A percentile compares a stretch with the other conserved stretches of the same genome.
Conservation (phyloP, 2,113 vertebrate species). For the Asarcornis scutulata region DNA sequence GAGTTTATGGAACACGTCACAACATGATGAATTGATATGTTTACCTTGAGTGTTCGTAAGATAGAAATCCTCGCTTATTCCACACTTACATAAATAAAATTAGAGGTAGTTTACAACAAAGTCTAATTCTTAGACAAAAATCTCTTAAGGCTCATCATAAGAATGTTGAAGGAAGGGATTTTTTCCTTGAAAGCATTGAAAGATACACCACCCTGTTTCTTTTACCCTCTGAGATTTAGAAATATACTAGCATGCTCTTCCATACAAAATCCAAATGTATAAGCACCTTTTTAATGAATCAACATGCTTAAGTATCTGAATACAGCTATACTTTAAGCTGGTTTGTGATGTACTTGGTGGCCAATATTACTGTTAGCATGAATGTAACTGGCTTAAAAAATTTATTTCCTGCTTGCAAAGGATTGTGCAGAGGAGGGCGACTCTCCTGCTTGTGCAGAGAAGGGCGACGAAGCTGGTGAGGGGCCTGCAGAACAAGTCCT, state of each 20-base stretch:
- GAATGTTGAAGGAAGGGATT: neutral
- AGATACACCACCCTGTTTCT: fast-evolving
- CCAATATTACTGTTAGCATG: neutral
- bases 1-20: neutral
- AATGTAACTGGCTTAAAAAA: neutral
- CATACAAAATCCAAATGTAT: neutral
- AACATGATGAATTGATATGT: neutral
- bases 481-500: too few species aligned
- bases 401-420: neutral
- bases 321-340: neutral
- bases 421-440: too few species aligned
- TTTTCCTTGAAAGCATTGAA: neutral
- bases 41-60: neutral
- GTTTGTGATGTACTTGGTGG: neutral
- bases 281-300: neutral
- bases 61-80: neutral
- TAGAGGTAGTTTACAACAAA: neutral
- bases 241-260: neutral
- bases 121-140: neutral
- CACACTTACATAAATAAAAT: neutral
- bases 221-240: neutral
- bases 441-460: too few species aligned
- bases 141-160: neutral
- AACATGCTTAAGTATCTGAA: neutral
- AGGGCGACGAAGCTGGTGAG: too few species aligned